Conservation (phyloP, 2,113 vertebrate species). For the Lepidothrix coronata region DNA sequence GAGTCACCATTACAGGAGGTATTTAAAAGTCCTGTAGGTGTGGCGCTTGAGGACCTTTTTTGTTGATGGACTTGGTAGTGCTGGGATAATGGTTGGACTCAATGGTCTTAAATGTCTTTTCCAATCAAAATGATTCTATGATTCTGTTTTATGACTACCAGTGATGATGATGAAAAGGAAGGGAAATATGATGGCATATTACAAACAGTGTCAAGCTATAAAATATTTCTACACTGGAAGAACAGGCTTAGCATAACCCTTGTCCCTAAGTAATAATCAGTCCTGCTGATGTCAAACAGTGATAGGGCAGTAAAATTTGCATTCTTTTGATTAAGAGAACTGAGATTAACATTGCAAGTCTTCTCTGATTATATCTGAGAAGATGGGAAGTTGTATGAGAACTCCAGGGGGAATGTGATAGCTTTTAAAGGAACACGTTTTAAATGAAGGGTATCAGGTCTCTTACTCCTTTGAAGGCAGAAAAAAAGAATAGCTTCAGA, state of each 20-base stretch:
- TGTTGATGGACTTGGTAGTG: neutral
- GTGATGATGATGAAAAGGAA: neutral
- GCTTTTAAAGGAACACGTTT: slow-evolving; percentile 1
- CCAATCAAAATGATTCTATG: neutral
- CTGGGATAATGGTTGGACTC: neutral
- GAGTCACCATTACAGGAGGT: neutral
- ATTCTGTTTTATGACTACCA: neutral
- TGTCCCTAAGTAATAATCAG: slow-evolving; percentile 14
- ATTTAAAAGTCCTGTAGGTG: neutral
- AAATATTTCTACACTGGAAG: neutral
- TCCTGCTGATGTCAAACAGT: slow-evolving; percentile 6
- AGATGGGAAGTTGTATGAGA: neutral
- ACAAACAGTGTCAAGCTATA: neutral
- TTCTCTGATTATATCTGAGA: slow-evolving; percentile 13
- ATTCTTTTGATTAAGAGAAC: slow-evolving; percentile 41
- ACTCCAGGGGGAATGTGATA: neutral
- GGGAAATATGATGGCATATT: neutral
- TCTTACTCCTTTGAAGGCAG: neutral
- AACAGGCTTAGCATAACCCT: neutral
- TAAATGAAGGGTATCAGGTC: neutral
- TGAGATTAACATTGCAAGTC: slow-evolving; percentile 20
- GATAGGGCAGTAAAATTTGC: slow-evolving; percentile 28
- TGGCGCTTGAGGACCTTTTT: neutral
- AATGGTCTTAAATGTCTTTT: neutral
- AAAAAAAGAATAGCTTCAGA: neutral